Percentiles rank a stretch among this genome's conserved stretches.
Evolutionary conservation across 2,113 vertebrate genomes (phyloP).

Genomic region (Campylorhamphus procurvoides): DNA sequence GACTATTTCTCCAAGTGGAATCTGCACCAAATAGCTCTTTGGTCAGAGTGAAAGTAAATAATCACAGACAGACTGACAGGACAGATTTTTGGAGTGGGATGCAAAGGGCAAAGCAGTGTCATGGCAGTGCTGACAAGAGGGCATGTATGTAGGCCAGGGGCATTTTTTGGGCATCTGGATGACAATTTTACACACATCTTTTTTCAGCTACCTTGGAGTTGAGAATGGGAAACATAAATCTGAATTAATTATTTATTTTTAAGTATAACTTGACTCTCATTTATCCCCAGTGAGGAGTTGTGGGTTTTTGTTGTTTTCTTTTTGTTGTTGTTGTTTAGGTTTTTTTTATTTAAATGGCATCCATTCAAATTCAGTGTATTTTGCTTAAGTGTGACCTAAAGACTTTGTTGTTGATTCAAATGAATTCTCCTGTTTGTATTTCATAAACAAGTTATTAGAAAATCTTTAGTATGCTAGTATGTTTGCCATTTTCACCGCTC

Average conservation of each 20-base stretch:
- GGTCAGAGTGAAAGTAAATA: background rate
- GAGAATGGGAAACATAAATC: background rate
- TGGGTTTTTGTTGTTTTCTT: background rate
- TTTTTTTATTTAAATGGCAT: background rate
- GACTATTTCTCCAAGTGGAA: background rate
- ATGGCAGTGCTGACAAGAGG: background rate
- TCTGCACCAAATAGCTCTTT: fast-evolving
- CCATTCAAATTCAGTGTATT: background rate
- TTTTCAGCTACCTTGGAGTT: background rate
- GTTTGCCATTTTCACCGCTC: background rate
- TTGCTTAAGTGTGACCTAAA: background rate
- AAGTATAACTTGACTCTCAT: background rate
- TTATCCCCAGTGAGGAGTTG: background rate
- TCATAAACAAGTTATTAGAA: background rate
- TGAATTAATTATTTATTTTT: background rate
- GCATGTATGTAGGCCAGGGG: fast-evolving
- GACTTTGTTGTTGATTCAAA: background rate
- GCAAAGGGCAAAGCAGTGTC: background rate
- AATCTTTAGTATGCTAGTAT: background rate
- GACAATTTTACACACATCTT: background rate
- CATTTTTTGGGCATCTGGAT: background rate
- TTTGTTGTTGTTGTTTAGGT: background rate
- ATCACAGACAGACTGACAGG: background rate
- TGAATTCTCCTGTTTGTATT: background rate
- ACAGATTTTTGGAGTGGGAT: background rate